Base-by-base conservation (phyloP, 1,140 invertebrate genomes). In the Phocides pigmalion region DNA sequence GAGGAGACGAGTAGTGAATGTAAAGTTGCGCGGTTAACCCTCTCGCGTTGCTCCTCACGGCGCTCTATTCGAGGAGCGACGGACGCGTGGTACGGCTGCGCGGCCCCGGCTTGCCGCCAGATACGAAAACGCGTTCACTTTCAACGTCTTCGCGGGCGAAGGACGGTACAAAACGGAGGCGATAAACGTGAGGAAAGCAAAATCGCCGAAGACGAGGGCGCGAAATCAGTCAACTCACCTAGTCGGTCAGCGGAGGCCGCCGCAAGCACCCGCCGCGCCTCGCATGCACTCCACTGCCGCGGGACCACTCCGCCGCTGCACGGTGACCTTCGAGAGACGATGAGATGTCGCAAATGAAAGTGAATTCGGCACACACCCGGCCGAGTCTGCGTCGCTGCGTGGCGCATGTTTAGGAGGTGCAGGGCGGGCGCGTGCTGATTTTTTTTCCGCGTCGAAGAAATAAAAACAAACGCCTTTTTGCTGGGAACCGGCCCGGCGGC, bases 301-400 rank as follows among this genome's bases (percentile, higher is more conserved):
- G 35, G 42, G 47, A 54, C 68, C 25, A 53, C 66, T 42, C 54
- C 51, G 68, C 44, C 70, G 69, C 70, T 85, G 81, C 84, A 83
- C 85, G 79, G 79, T 92, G 90, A 92, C 90, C 90, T 91, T 90
- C 90, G 86, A 79, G 79, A 82, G 59, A 83, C 82, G 87, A 84
- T 82, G 84, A 78, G 86, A 89, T 89, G 83, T 87, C 89, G 83
- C 87, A 87, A 90, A 89, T 89, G 90, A 92, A 92, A 92, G 90
- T 92, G 90, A 92, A 92, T 87, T 79, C 81, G 77, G 84, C 80
- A 83, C 74, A 75, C 77, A 77, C 77, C 82, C 86, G 80, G 70
- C 75, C 86, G 81, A 80, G 76, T 81, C 85, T 88, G 89, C 90
- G 90, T 89, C 87, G 87, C 82, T 88, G 90, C 89, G 86, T 89